phyloP scores from a whole-genome alignment of 2,888 invertebrate species.

The Scrobipalpa atriplicella region DNA sequence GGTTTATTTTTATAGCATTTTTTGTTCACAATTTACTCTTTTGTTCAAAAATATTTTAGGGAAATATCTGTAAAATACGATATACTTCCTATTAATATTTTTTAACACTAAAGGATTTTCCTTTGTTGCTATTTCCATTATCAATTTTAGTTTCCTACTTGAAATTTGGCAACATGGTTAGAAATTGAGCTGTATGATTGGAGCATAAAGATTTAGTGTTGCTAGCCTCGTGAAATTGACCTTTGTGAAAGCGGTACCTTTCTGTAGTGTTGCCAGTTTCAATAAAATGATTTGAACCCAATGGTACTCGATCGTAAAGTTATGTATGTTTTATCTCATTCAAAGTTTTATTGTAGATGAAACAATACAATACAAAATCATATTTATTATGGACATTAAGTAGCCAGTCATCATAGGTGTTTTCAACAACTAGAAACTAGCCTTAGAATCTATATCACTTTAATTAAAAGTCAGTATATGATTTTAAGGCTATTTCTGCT shows the following conservation, averaged over 20 bases:
- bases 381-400: not conserved
- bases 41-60: not conserved
- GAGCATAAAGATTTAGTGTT: not conserved
- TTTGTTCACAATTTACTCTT: not conserved
- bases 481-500: constrained; percentile 13
- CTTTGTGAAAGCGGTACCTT: not conserved
- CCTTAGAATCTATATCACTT: constrained; percentile 20
- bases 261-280: not conserved
- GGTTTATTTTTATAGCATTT: constrained; percentile 13
- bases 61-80: constrained; percentile 1
- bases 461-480: constrained; percentile 14
- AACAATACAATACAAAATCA: not conserved
- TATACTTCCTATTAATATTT: constrained; percentile 2
- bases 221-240: not conserved
- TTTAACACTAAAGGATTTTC: not conserved
- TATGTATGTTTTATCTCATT: not conserved
- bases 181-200: not conserved
- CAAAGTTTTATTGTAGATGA: too few species aligned
- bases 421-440: not conserved
- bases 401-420: not conserved
- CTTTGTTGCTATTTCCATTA: not conserved
- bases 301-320: not conserved
- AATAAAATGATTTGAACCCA: not conserved
- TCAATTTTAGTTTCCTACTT: not conserved
- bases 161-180: constrained; percentile 10